phyloP scores from a whole-genome alignment of 2,113 vertebrate species.

The Asarcornis scutulata region DNA sequence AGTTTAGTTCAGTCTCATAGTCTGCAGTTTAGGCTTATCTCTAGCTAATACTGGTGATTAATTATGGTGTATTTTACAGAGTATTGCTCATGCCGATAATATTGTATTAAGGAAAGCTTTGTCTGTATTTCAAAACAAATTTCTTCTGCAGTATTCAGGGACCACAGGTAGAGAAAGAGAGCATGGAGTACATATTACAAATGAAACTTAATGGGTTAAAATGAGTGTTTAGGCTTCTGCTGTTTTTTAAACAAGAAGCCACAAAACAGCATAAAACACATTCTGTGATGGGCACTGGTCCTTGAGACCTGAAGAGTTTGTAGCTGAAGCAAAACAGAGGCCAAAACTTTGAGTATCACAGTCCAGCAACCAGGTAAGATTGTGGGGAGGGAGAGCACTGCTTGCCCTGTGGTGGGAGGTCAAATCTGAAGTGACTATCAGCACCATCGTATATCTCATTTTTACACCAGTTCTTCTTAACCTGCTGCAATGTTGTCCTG shows the following conservation, averaged over 20 bases:
- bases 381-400: background rate
- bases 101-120: background rate
- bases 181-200: background rate
- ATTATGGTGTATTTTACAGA: background rate
- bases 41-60: background rate
- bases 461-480: background rate
- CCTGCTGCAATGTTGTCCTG: fast-evolving
- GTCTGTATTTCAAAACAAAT: background rate
- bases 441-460: fast-evolving
- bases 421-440: background rate
- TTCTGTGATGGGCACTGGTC: background rate
- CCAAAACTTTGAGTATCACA: fast-evolving
- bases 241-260: background rate
- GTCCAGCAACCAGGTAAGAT: background rate
- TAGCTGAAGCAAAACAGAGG: background rate
- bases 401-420: background rate
- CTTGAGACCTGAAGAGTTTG: background rate
- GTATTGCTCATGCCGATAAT: background rate
- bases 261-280: background rate
- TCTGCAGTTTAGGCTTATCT: background rate
- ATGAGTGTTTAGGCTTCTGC: background rate
- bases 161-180: background rate
- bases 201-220: background rate
- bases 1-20: background rate
- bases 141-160: background rate